Conservation (phyloP, 2,113 vertebrate species). For the Oncorhynchus masou region DNA sequence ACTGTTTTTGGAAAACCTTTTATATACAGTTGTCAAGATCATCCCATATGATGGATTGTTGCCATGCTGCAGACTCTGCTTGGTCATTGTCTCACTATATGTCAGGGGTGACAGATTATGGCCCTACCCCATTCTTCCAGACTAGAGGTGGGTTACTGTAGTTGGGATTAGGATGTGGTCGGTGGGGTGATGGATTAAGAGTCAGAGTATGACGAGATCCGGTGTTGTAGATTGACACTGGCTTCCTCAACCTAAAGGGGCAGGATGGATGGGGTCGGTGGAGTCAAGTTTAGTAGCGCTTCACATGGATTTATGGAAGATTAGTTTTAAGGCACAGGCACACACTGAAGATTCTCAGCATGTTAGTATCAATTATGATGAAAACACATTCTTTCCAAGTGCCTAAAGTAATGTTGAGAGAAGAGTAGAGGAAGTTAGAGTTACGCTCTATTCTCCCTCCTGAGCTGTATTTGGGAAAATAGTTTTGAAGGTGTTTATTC, state of each 20-base stretch:
- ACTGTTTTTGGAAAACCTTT: conserved; percentile 30
- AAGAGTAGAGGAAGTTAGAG: neutral
- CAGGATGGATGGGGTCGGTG: neutral
- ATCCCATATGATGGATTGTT: neutral
- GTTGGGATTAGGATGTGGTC: neutral
- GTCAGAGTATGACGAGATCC: neutral
- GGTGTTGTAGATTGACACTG: neutral
- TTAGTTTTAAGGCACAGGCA: conserved; percentile 42
- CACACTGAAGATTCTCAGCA: conserved; percentile 12
- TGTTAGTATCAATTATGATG: conserved; percentile 8
- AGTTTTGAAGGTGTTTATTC: conserved; percentile 30
- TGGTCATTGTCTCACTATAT: conserved; percentile 38
- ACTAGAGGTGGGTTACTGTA: neutral
- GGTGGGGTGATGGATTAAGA: neutral
- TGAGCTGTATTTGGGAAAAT: conserved; percentile 5
- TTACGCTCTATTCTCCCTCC: neutral
- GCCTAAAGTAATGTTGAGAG: conserved; percentile 58
- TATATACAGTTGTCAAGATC: conserved; percentile 34
- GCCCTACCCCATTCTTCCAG: conserved; percentile 27
- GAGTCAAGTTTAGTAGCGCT: conserved; percentile 4
- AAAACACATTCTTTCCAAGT: conserved; percentile 75
- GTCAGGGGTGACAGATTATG: conserved; percentile 19
- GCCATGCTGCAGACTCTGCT: conserved; percentile 11
- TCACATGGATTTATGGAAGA: conserved; percentile 32
- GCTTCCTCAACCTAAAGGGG: conserved; percentile 18